Evolutionary conservation across 2,888 invertebrate species (phyloP), one percentile per base, ranked within the genome.

Genomic region (Atethmia centrago): DNA sequence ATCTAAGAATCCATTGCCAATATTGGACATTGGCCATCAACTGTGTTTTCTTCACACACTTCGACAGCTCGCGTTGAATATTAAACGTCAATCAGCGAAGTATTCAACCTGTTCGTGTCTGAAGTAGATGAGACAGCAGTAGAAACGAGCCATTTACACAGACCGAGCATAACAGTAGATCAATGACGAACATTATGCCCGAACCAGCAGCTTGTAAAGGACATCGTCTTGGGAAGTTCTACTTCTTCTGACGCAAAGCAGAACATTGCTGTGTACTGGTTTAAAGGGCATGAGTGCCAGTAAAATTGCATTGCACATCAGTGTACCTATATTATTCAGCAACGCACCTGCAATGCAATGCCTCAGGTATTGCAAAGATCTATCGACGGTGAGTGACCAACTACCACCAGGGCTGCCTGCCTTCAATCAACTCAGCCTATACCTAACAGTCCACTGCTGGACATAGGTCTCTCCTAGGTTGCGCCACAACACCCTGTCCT

Each of bases 21-120:
- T 78, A 65, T 63, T 79, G 53, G 71, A 67, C 58, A 55, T 83
- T 78, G 65, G 65, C 58, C 36, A 59, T 45, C 55, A 28, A 66
- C 45, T 25, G 36, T 69, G 53, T 64, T 83, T 80, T 71, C 72
- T 79, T 83, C 71, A 78, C 65, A 58, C 78, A 65, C 61, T 63
- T 53, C 19, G 63, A 79, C 61, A 59, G 59, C 67, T 68, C 25
- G 53, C 40, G 56, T 69, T 76, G 58, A 76, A 76, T 74, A 85
- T 71, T 73, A 66, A 76, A 71, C 76, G 76, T 81, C 80, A 76
- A 84, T 82, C 77, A 76, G 51, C n/a, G 36, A 84, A 80, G 82
- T 68, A 82, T 85, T 82, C 68, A 70, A 84, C 59, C 55, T 31
- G 63, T 75, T 76, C 70, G 70, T 69, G 76, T 74, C 49, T 71